Conservation (phyloP, 2,797 vertebrate species). For the Taeniopygia guttata region DNA sequence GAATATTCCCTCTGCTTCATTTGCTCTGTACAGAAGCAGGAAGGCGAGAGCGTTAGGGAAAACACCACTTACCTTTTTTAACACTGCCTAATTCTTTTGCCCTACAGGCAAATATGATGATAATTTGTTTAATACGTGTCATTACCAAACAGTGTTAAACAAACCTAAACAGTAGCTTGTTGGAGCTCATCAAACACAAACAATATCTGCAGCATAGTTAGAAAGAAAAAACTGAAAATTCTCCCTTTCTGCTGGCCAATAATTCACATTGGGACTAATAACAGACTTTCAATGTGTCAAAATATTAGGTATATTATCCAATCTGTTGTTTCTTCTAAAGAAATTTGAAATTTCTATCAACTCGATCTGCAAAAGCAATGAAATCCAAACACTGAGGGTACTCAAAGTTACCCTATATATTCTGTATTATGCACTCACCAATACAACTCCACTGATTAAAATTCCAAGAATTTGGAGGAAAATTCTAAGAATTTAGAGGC, state of each 20-base stretch:
- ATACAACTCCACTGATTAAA: not conserved
- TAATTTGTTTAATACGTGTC: not conserved
- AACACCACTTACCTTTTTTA: not conserved
- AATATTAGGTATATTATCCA: not conserved
- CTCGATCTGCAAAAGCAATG: not conserved
- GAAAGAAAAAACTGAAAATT: not conserved
- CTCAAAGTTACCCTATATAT: not conserved
- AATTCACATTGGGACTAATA: not conserved
- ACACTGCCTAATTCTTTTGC: not conserved
- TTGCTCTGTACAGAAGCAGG: not conserved
- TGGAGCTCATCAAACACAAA: not conserved
- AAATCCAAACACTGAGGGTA: not conserved
- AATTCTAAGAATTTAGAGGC: not conserved
- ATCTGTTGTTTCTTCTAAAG: not conserved
- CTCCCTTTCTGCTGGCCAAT: not conserved
- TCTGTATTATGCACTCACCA: not conserved
- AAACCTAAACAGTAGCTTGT: not conserved
- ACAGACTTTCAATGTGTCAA: not conserved
- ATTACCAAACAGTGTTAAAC: not conserved
- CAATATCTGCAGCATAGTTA: not conserved
- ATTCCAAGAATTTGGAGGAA: not conserved
- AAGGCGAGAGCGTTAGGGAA: not conserved
- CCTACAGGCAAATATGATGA: not conserved
- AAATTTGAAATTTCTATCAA: not conserved
- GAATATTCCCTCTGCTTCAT: not conserved